These are phyloP conservation scores for Euwallacea fornicatus DNA, from an alignment of 1,140 invertebrate species.

Conservation along the genomic window DNA sequence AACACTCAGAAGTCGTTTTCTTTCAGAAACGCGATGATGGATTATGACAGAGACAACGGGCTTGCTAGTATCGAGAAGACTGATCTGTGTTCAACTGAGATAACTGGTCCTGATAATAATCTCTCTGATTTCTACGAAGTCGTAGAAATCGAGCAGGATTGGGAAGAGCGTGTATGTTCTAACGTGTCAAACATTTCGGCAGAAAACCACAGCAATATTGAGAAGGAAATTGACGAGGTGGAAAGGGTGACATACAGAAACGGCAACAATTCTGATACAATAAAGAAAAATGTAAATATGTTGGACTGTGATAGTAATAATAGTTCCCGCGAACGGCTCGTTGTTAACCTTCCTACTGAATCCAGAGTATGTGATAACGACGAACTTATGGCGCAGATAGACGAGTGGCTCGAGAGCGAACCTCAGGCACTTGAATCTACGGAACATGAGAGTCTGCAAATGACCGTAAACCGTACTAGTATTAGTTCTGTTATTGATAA, in stretches of 20 bases:
- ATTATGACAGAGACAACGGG: slow-evolving; percentile 32
- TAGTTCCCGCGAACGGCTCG: background rate
- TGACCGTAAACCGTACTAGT: too few species aligned
- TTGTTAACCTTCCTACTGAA: too few species aligned
- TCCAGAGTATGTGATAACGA: slow-evolving; percentile 11
- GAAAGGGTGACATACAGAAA: background rate
- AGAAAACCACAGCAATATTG: background rate
- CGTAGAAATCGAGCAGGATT: background rate
- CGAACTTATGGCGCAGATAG: slow-evolving; percentile 3
- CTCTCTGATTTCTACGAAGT: background rate
- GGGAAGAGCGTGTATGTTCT: slow-evolving; percentile 1
- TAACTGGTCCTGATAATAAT: background rate
- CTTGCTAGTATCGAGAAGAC: slow-evolving; percentile 20
- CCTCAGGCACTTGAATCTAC: background rate
- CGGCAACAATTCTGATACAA: slow-evolving; percentile 3
- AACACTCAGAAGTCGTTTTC: background rate
- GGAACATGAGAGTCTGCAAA: background rate
- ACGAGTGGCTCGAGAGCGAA: slow-evolving; percentile 12
- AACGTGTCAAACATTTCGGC: background rate
- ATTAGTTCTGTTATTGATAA: too few species aligned
- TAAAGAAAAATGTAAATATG: slow-evolving; percentile 25
- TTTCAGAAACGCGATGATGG: slow-evolving; percentile 9
- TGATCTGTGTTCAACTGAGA: slow-evolving; percentile 17
- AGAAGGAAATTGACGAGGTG: background rate
- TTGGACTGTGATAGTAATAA: slow-evolving; percentile 24